Conservation (phyloP, 2,113 vertebrate species). For the Ictidomys tridecemlineatus region DNA sequence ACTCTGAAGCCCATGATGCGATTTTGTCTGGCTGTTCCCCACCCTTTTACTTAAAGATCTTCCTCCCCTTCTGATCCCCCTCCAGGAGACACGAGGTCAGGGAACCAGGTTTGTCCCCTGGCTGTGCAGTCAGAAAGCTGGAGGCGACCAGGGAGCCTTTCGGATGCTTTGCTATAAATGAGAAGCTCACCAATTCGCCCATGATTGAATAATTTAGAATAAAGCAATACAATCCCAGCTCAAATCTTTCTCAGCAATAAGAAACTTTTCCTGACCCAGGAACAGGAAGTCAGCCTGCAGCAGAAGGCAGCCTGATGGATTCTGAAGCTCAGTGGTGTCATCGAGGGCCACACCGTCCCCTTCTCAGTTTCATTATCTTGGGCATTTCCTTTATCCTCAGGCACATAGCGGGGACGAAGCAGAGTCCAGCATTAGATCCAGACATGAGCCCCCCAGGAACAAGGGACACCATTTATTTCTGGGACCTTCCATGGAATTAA, state of each 20-base stretch:
- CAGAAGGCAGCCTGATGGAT: rapidly evolving
- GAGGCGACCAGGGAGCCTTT: neutral
- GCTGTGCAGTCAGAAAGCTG: rapidly evolving
- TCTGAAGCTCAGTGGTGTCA: neutral
- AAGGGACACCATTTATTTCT: neutral
- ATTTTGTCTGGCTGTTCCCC: neutral
- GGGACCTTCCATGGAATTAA: neutral
- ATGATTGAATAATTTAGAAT: neutral
- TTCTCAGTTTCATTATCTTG: neutral
- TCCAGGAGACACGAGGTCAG: neutral
- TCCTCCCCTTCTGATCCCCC: neutral
- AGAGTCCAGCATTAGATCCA: no score
- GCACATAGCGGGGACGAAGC: no score
- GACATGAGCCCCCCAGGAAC: neutral
- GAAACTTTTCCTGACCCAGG: neutral
- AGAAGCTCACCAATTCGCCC: neutral
- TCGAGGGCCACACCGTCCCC: no score
- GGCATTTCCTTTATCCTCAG: neutral
- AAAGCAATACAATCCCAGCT: neutral
- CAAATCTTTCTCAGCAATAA: neutral
- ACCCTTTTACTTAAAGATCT: neutral
- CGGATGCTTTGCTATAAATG: neutral
- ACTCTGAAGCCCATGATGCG: neutral
- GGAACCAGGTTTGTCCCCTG: neutral
- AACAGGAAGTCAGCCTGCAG: no score